These are phyloP conservation scores for Pampus argenteus DNA, from an alignment of 2,797 vertebrate genomes.

Conservation along the genomic window DNA sequence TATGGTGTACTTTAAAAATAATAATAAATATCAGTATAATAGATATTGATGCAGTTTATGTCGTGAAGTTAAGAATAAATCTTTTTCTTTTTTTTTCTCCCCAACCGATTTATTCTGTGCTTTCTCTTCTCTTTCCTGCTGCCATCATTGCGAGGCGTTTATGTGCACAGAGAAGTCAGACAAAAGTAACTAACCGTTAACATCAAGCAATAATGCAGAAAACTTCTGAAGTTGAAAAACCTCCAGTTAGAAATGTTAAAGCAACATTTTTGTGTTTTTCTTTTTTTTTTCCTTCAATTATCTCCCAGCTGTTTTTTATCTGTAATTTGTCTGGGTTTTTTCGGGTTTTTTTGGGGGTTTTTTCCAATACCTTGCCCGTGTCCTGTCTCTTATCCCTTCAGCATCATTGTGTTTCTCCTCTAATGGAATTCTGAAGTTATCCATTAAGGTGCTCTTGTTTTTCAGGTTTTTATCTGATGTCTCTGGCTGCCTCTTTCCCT, in stretches of 20 bases:
- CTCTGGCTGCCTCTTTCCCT: constrained; percentile 22
- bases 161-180: background rate
- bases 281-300: background rate
- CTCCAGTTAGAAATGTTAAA: background rate
- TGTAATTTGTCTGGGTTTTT: constrained; percentile 49
- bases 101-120: background rate
- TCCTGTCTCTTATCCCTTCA: constrained; percentile 24
- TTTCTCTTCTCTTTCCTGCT: background rate
- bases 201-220: background rate
- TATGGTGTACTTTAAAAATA: background rate
- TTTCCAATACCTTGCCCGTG: constrained; percentile 38
- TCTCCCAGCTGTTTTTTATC: constrained; percentile 28
- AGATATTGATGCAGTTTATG: background rate
- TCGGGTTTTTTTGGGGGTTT: background rate
- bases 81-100: background rate
- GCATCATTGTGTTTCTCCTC: constrained; percentile 38
- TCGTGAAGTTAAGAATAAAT: background rate
- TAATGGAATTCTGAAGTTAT: constrained; percentile 55
- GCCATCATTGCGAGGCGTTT: background rate
- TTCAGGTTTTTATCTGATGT: constrained; percentile 58
- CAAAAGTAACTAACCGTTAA: background rate
- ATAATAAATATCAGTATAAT: background rate
- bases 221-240: background rate
- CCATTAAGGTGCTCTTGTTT: constrained; percentile 58
- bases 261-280: background rate